These are phyloP conservation scores for Heptranchias perlo DNA, from an alignment of 2,113 vertebrate genomes.

Conservation along the genomic window DNA sequence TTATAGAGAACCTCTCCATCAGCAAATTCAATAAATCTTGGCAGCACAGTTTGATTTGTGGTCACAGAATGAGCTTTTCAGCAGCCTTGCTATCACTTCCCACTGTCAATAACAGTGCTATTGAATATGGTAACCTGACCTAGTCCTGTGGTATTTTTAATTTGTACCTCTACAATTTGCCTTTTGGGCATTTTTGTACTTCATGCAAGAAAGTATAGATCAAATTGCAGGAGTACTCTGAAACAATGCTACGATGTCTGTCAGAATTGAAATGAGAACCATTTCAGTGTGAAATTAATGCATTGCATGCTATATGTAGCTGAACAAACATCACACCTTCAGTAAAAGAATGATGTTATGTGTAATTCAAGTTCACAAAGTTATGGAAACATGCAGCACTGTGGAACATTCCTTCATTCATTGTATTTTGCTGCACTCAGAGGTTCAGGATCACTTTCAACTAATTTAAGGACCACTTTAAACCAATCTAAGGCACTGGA, in stretches of 20 bases:
- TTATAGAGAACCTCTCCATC: conserved; percentile 46
- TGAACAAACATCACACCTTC: neutral
- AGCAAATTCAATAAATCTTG: conserved; percentile 51
- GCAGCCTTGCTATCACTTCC: conserved; percentile 49
- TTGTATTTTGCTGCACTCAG: too few relatives aligned
- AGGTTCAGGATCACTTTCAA: neutral
- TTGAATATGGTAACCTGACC: conserved; percentile 32
- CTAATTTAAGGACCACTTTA: neutral
- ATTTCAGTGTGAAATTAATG: conserved; percentile 1
- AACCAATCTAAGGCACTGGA: neutral
- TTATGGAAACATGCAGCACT: neutral
- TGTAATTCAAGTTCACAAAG: neutral
- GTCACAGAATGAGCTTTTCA: conserved; percentile 48
- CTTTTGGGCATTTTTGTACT: conserved; percentile 44
- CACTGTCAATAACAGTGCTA: conserved; percentile 48
- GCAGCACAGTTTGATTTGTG: conserved; percentile 48
- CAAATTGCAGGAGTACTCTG: neutral
- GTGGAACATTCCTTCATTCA: too few relatives aligned
- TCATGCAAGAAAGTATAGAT: neutral
- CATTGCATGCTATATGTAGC: neutral
- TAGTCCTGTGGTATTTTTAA: conserved; percentile 42
- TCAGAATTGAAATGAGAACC: neutral
- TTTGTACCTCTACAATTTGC: conserved; percentile 50
- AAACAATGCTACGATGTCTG: neutral
- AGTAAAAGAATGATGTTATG: neutral